Base-by-base conservation (phyloP, 2,797 vertebrate genomes). In the Falco concolor region DNA sequence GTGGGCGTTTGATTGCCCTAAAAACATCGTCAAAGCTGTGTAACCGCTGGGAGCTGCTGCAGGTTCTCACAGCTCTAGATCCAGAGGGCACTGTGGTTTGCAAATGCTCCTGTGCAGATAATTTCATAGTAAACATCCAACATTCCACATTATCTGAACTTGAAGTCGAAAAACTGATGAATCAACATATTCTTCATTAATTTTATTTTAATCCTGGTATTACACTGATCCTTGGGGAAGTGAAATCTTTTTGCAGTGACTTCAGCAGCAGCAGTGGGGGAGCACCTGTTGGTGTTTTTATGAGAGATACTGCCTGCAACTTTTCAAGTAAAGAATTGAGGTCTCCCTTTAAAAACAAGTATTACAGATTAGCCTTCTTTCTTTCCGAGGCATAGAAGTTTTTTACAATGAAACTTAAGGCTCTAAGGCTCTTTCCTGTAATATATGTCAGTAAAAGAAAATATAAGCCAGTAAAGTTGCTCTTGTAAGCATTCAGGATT, bases 401-500 rank as follows among this genome's bases (percentile, higher is more conserved):
- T 95, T 87, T 74, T 85, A 91, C 56, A 89, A 36, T 70, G 70
- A 77, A 89, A 87, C 59, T 87, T 85, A 90, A 90, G 68, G 32
- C 53, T 87, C 34, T 36, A 50, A 92, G 32, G 53, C 36, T 85
- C 84, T 87, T 96, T 80, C 74, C 81, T 85, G 60, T 49, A 92
- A 87, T 74, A 61, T 28, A 78, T 72, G 92, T 91, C 72, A 93
- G 75, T 80, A 80, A 75, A 90, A 87, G 60, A 83, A 90, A 93
- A 69, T 40, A 74, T n/a, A 85, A 96, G 64, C 53, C 61, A 32
- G 38, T 53, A 25, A 91, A 91, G 76, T 91, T 84, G 80, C 76
- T 93, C 77, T 17, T 60, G 79, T 88, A 89, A 95, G 79, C 88
- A 93, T 40, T 79, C 44, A 65, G 56, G 79, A 84, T 90, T 94